phyloP scores from a whole-genome alignment of 2,797 vertebrate genomes.

The Platalea minor region DNA sequence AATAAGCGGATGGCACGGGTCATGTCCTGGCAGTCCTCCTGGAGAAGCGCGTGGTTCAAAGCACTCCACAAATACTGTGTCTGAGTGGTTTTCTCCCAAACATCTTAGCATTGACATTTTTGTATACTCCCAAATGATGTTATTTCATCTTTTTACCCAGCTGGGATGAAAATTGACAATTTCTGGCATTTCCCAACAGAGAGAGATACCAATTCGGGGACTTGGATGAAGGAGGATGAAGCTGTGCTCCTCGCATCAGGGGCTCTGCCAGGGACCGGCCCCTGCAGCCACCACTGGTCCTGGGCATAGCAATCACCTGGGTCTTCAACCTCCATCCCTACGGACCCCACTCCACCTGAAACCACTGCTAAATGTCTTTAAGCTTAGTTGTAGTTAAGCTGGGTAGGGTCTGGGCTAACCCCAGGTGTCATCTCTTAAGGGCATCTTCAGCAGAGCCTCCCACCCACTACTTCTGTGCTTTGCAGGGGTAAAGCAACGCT shows the following conservation, averaged over 20 bases:
- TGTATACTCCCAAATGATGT: neutral
- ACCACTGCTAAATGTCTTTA: neutral
- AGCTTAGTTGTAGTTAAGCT: neutral
- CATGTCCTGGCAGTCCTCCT: neutral
- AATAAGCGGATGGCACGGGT: neutral
- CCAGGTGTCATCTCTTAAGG: neutral
- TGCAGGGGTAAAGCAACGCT: fast-evolving
- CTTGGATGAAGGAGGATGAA: neutral
- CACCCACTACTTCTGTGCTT: fast-evolving
- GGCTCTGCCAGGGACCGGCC: neutral
- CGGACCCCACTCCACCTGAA: neutral
- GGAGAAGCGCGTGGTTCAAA: neutral
- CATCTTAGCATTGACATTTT: neutral
- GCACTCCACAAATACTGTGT: neutral
- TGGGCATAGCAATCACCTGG: neutral
- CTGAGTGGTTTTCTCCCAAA: neutral
- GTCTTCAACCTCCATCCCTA: neutral
- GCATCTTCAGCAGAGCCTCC: neutral
- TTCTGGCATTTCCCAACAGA: neutral
- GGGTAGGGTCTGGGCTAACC: neutral
- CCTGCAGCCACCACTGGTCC: neutral
- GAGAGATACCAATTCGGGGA: neutral
- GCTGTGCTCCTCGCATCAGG: fast-evolving
- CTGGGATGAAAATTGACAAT: neutral
- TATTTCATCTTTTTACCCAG: neutral